Evolutionary conservation across 2,797 vertebrate species (phyloP).

Genomic region (Peromyscus aztecus): DNA sequence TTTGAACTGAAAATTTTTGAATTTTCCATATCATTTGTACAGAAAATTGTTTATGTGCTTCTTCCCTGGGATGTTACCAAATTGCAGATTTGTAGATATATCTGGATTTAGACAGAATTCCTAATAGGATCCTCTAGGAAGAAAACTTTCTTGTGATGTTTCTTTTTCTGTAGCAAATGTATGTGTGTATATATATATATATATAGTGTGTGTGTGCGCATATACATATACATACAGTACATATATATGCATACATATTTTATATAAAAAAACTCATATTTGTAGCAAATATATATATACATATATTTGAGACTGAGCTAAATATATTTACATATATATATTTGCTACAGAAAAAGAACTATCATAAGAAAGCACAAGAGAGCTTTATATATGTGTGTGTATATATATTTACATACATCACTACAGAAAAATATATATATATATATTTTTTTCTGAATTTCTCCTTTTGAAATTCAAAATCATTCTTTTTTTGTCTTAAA

Average conservation of each 20-base stretch:
- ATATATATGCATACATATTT: no score
- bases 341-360: not conserved
- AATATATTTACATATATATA: not conserved
- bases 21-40: conserved; percentile 29
- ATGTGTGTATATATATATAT: not conserved
- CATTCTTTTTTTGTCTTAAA: conserved; percentile 27
- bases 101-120: conserved; percentile 53
- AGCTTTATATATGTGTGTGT: not conserved
- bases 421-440: not conserved
- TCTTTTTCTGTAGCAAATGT: conserved; percentile 23
- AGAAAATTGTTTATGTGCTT: conserved; percentile 20
- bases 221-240: no score
- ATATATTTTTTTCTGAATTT: conserved; percentile 70
- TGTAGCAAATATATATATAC: no score
- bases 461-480: conserved; percentile 57
- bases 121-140: conserved; percentile 52
- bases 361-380: not conserved
- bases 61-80: not conserved
- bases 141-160: conserved; percentile 49
- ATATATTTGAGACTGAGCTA: not conserved
- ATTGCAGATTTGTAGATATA: not conserved
- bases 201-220: no score
- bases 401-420: not conserved
- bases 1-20: not conserved
- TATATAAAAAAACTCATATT: no score